These are phyloP conservation scores for Dryococelus australis DNA, from an alignment of 2,888 invertebrate genomes.

Conservation along the genomic window DNA sequence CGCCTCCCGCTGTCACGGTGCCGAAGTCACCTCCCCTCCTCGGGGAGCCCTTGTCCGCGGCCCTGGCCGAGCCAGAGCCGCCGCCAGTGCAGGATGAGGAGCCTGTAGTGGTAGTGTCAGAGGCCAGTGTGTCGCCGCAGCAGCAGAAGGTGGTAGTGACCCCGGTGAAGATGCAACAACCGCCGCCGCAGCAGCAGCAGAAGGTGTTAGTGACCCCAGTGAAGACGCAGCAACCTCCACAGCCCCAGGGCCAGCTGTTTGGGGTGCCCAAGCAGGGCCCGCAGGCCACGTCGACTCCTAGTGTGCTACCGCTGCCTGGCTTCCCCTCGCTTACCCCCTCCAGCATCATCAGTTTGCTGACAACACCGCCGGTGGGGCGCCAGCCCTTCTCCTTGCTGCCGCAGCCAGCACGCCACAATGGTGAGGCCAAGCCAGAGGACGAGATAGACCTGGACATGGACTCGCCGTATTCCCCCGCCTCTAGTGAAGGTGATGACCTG, in stretches of 20 bases:
- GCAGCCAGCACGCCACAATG: conserved; percentile 44
- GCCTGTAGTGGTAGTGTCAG: neutral
- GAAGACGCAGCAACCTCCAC: conserved; percentile 33
- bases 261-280: conserved; percentile 33
- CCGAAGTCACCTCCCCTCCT: neutral
- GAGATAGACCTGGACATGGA: conserved; percentile 73
- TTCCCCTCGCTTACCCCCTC: conserved; percentile 46
- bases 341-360: conserved; percentile 40
- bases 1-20: neutral
- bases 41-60: neutral
- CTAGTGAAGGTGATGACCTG: conserved; percentile 87
- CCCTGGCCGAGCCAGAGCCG: neutral
- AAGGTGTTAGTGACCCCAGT: conserved; percentile 32
- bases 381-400: conserved; percentile 35
- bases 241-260: neutral
- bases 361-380: conserved; percentile 34
- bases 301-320: conserved; percentile 42
- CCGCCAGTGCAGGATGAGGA: neutral
- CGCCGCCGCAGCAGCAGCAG: too few species aligned
- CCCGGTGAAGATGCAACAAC: conserved; percentile 32
- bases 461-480: conserved; percentile 89
- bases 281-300: conserved; percentile 46
- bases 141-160: conserved; percentile 32
- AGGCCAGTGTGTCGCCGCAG: conserved; percentile 31
- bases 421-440: conserved; percentile 55